phyloP scores from a whole-genome alignment of 1,140 invertebrate species.

The Bombus pyrosoma region DNA sequence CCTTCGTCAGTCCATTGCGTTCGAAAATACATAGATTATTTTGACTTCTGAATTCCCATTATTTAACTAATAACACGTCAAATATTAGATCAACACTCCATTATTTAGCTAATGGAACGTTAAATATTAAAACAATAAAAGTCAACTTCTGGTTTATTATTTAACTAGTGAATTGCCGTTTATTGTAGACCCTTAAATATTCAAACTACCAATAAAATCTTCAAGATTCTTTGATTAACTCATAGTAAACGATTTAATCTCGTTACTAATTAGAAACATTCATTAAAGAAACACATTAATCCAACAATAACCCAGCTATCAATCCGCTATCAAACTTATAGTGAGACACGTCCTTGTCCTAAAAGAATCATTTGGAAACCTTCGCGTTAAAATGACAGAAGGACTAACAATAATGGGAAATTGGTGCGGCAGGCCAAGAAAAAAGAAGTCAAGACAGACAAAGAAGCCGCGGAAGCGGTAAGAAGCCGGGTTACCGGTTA shows the following conservation, averaged over 20 bases:
- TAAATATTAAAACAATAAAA: not conserved
- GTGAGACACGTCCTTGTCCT: too few relatives aligned
- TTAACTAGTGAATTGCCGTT: too few relatives aligned
- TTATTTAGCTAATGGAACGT: not conserved
- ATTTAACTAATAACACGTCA: too few relatives aligned
- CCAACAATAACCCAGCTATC: not conserved
- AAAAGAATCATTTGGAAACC: not conserved
- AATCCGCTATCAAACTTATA: not conserved
- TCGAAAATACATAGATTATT: too few relatives aligned
- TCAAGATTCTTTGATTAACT: not conserved
- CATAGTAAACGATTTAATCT: not conserved
- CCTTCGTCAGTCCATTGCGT: too few relatives aligned
- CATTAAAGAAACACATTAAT: not conserved
- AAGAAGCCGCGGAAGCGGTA: conserved; percentile 53
- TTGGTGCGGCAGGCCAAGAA: not conserved
- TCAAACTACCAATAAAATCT: not conserved
- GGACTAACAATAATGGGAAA: not conserved
- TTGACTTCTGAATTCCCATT: too few relatives aligned
- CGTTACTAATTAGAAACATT: not conserved
- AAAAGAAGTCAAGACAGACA: conserved; percentile 27
- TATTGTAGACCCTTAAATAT: not conserved
- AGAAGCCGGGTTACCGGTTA: conserved; percentile 60
- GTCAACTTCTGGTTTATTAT: too few relatives aligned
- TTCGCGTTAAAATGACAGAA: not conserved
- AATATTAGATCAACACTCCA: not conserved